These are phyloP conservation scores for Colletes collaris DNA, from an alignment of 2,888 invertebrate species.

Conservation along the genomic window DNA sequence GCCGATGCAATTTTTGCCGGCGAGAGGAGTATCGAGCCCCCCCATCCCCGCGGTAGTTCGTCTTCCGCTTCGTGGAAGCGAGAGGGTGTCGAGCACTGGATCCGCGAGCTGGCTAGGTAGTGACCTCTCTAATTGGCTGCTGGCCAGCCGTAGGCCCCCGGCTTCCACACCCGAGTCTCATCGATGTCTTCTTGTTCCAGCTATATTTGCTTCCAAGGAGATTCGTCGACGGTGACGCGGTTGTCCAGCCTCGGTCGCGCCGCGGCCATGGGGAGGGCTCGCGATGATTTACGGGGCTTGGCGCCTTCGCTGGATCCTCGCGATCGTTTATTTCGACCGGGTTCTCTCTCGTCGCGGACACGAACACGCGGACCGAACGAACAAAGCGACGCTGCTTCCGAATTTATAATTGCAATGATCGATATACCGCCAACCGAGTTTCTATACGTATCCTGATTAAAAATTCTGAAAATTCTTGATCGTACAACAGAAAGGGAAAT, in stretches of 20 bases:
- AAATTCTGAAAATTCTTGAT: too few relatives aligned
- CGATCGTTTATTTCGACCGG: conserved; percentile 32
- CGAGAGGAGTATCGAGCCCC: conserved; percentile 7
- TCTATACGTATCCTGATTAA: too few relatives aligned
- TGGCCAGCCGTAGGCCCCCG: conserved; percentile 61
- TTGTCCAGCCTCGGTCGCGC: conserved; percentile 49
- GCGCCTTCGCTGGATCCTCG: conserved; percentile 32
- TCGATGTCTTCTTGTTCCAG: conserved; percentile 70
- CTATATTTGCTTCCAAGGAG: conserved; percentile 74
- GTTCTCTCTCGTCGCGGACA: not conserved
- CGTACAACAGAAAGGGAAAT: too few relatives aligned
- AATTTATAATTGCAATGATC: too few relatives aligned
- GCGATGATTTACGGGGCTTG: conserved; percentile 52
- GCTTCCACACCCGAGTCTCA: conserved; percentile 44
- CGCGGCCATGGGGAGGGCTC: conserved; percentile 27
- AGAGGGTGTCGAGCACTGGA: not conserved
- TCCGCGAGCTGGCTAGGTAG: conserved; percentile 36
- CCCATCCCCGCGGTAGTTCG: not conserved
- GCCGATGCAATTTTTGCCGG: conserved; percentile 46
- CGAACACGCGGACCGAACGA: not conserved
- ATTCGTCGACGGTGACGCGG: conserved; percentile 66
- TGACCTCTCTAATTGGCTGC: conserved; percentile 71
- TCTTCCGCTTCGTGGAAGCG: conserved; percentile 9
- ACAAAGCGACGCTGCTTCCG: conserved; percentile 16
- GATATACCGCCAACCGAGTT: not conserved